Evolutionary conservation across 2,797 vertebrate genomes (phyloP), one percentile per base, ranked within the genome.

Genomic region (Rhinogobio ventralis): DNA sequence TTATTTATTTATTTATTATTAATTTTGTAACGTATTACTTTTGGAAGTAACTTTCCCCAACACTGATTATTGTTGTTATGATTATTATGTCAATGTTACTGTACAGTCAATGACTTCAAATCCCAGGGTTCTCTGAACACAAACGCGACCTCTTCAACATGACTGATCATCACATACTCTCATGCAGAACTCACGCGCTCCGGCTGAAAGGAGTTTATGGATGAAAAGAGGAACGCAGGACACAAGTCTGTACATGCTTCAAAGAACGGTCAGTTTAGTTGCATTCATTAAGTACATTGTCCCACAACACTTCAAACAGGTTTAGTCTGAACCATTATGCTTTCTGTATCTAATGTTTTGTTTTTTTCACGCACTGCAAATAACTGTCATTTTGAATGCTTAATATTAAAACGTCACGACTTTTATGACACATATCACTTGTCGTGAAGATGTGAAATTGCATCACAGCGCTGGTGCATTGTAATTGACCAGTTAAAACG

Each of bases 71-170:
- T 51, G 17, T 17, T 72, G 1, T 73, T 49, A 2, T 7, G 17
- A 1, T 8, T n/a, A 0, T 36, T 36, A 14, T 36, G 3, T 20
- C 46, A 17, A 11, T 49, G 14, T 57, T 19, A 7, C 14, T 36
- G 2, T 51, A 75, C 3, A 28, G 17, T n/a, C 5, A 23, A 33
- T 79, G 64, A 80, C 79, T 69, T 69, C 64, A 80, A 55, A 39
- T 80, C 79, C 46, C 64, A 80, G 78, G 78, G 45, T 68, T 53
- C 78, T 39, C 78, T 53, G 45, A 5, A 36, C 42, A 66, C 60
- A 23, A 30, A 28, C 25, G 42, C 25, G 42, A 33, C 10, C 28
- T 66, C 60, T 49, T 28, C 25, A 51, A 76, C 62, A n/a, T 17
- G 60, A 76, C 53, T 62, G 42, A 13, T 19, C 11, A 13, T 19